Evolutionary conservation across 2,888 invertebrate species (phyloP).

Genomic region (Hemistola chrysoprasaria): DNA sequence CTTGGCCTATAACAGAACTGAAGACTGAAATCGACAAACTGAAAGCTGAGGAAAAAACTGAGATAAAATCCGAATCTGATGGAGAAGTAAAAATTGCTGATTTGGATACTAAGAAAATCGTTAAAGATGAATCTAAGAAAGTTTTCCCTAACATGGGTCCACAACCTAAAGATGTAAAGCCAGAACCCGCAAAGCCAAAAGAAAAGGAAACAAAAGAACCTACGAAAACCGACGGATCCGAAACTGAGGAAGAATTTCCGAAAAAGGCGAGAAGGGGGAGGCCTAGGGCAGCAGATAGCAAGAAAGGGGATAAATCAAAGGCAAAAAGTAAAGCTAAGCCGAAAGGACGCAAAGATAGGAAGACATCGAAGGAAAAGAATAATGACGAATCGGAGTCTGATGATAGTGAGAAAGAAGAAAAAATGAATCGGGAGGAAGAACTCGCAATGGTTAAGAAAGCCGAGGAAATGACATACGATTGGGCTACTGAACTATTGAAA

Average conservation of each 20-base stretch:
- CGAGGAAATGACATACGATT: slow-evolving; percentile 93
- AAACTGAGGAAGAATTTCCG: slow-evolving; percentile 57
- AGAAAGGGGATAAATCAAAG: slow-evolving; percentile 60
- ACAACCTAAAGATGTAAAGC: slow-evolving; percentile 35
- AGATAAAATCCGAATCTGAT: slow-evolving; percentile 77
- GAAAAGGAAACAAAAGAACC: slow-evolving; percentile 44
- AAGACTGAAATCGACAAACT: slow-evolving; percentile 72
- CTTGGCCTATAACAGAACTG: slow-evolving; percentile 71
- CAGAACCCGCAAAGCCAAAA: slow-evolving; percentile 38
- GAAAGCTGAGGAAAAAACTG: slow-evolving; percentile 70
- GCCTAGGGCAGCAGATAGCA: slow-evolving; percentile 54
- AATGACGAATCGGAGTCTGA: slow-evolving; percentile 79
- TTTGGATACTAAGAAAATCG: slow-evolving; percentile 73
- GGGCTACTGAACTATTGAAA: slow-evolving; percentile 92
- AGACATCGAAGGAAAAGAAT: slow-evolving; percentile 76
- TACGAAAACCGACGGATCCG: slow-evolving; percentile 51
- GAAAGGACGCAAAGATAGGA: slow-evolving; percentile 71
- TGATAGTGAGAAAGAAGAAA: slow-evolving; percentile 82
- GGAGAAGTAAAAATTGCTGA: slow-evolving; percentile 79
- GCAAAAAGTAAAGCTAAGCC: slow-evolving; percentile 62
- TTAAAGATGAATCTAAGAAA: slow-evolving; percentile 64
- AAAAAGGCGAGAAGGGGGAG: slow-evolving; percentile 54
- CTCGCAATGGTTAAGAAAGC: slow-evolving; percentile 85
- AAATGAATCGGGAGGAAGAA: slow-evolving; percentile 82
- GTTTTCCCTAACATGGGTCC: slow-evolving; percentile 33